These are phyloP conservation scores for Plodia interpunctella DNA, from an alignment of 1,140 invertebrate genomes.

Conservation along the genomic window DNA sequence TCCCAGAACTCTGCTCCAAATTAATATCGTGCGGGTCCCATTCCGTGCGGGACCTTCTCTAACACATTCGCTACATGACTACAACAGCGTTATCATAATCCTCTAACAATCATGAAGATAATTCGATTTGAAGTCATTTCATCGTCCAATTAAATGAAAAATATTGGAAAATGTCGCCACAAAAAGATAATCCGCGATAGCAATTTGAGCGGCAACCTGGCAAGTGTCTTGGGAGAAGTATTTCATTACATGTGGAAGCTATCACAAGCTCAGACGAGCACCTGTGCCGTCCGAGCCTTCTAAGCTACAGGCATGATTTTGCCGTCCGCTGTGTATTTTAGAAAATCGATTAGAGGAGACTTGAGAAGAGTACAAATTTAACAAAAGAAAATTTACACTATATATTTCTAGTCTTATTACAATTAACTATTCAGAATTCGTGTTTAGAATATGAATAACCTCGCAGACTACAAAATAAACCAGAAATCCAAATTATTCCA, in stretches of 20 bases:
- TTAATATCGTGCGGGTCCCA: conserved; percentile 56
- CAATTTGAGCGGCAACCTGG: conserved; percentile 52
- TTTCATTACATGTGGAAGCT: conserved; percentile 55
- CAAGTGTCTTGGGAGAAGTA: conserved; percentile 56
- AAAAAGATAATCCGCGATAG: conserved; percentile 61
- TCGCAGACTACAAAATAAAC: too few relatives aligned
- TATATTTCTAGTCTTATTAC: too few relatives aligned
- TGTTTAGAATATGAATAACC: too few relatives aligned
- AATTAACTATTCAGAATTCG: too few relatives aligned
- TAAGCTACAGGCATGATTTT: background rate
- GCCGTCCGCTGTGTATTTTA: background rate
- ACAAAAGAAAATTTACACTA: too few relatives aligned
- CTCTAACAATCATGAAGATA: too few relatives aligned
- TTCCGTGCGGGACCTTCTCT: conserved; percentile 19
- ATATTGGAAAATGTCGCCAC: conserved; percentile 17
- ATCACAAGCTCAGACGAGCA: conserved; percentile 41
- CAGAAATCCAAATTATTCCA: too few relatives aligned
- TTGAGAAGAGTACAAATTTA: too few relatives aligned
- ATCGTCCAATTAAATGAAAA: background rate
- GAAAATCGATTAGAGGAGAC: too few relatives aligned
- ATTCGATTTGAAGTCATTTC: too few relatives aligned
- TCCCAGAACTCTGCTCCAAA: conserved; percentile 50
- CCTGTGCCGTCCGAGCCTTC: conserved; percentile 30
- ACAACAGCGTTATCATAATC: background rate
- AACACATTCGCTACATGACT: conserved; percentile 27